Evolutionary conservation across 2,113 vertebrate species (phyloP), one percentile per base, ranked within the genome.

Genomic region (Hydropotes inermis): DNA sequence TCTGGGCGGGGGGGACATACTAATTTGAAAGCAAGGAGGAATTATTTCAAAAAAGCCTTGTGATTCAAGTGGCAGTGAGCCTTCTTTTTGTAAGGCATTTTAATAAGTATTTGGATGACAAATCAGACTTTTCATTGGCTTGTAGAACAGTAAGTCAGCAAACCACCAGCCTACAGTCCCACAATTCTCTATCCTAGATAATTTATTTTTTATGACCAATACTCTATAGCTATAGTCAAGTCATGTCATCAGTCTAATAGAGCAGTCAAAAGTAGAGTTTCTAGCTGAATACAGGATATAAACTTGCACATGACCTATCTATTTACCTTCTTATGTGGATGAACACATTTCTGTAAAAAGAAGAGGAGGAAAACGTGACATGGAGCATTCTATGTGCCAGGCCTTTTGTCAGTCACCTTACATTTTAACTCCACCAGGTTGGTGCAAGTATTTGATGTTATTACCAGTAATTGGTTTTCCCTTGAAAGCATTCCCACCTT

Each of bases 101-200:
- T 43, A 50, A 21, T 3, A 36, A 23, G 2, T 36, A 4, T 87
- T 84, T 86, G 9, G 15, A 36, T 30, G 16, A 3, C 30, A 30
- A 55, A 61, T 13, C 33, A 61, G 79, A 81, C 16, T 61, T 21
- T 52, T 55, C 50, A 50, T 50, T 79, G 2, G 9, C 16, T 43
- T 50, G 9, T 57, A 17, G 27, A 94, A 45, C 6, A 55, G 16
- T 33, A 5, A 79, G 5, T 43, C 17, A 86, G 2, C 50, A 70
- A 87, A 70, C 5, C 27, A 6, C 8, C 15, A 16, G 2, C 17
- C 2, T 15, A 78, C 0, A 70, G 55, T 0, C 14, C 21, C 17
- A 23, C 11, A 36, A 0, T 58, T 87, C 30, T 74, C 67, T 25
- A 13, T 25, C 19, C 23, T n/a, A 21, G 10, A 15, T 43, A 76